phyloP scores from a whole-genome alignment of 2,797 vertebrate species.

The Sebastes glaucus region DNA sequence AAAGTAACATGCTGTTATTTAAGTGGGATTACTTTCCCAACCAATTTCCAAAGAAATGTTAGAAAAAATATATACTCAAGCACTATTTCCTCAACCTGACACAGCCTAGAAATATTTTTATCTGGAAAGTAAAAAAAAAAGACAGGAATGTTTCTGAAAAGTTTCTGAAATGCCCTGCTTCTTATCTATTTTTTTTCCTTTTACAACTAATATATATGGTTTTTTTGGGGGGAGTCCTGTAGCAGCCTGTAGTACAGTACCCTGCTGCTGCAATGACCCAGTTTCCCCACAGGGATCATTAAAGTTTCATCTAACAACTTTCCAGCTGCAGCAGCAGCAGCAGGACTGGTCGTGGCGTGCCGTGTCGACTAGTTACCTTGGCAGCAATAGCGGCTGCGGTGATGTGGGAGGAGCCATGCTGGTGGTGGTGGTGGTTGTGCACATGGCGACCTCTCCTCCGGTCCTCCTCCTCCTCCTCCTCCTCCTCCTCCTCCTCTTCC shows the following conservation, averaged over 20 bases:
- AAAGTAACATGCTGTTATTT: not conserved
- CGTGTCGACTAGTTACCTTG: constrained; percentile 83
- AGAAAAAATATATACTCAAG: not conserved
- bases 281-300: constrained; percentile 51
- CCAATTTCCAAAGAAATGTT: not conserved
- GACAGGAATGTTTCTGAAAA: not conserved
- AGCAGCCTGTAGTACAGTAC: constrained; percentile 16
- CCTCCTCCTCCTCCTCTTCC: constrained; percentile 96
- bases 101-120: not conserved
- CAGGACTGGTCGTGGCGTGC: not conserved
- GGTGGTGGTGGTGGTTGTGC: constrained; percentile 85
- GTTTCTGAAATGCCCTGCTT: not conserved
- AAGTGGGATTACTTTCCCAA: not conserved
- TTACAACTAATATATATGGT: not conserved
- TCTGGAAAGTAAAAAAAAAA: not conserved
- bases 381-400: constrained; percentile 96
- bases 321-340: constrained; percentile 12
- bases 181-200: not conserved
- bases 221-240: not conserved
- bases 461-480: constrained; percentile 87
- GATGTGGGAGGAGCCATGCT: constrained; percentile 86
- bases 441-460: constrained; percentile 89
- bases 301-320: constrained; percentile 47
- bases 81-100: not conserved
- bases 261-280: constrained; percentile 47